Evolutionary conservation across 2,797 vertebrate species (phyloP).

Genomic region (Micrastur ruficollis): DNA sequence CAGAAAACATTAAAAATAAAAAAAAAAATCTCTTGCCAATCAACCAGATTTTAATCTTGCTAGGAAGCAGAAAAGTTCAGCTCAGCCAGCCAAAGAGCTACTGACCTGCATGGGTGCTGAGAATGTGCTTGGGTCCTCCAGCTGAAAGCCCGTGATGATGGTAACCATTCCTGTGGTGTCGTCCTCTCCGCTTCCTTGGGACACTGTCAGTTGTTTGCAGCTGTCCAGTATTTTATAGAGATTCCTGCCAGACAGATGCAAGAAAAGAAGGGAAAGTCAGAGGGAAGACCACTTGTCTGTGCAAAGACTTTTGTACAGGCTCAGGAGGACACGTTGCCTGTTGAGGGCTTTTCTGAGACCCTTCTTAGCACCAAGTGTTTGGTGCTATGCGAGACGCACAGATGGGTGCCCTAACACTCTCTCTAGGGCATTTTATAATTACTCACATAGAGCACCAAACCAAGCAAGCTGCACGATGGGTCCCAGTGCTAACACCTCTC

Average conservation of each 20-base stretch:
- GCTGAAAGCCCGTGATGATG: slow-evolving; percentile 85
- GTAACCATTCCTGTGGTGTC: slow-evolving; percentile 96
- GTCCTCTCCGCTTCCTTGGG: slow-evolving; percentile 89
- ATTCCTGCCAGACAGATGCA: slow-evolving; percentile 76
- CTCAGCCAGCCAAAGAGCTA: not conserved
- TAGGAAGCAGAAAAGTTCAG: not conserved
- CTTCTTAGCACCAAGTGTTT: not conserved
- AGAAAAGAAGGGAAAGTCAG: not conserved
- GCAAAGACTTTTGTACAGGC: accelerated
- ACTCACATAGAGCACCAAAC: not conserved
- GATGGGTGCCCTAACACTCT: accelerated
- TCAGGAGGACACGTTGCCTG: not conserved
- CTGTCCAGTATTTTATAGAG: slow-evolving; percentile 97
- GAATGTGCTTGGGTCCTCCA: slow-evolving; percentile 78
- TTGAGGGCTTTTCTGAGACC: not conserved
- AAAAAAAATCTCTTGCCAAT: not conserved
- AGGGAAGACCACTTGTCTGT: not conserved
- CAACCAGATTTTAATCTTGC: not conserved
- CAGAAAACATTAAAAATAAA: not conserved
- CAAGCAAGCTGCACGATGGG: not conserved
- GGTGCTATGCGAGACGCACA: accelerated
- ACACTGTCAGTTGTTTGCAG: slow-evolving; percentile 90
- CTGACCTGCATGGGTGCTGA: slow-evolving; percentile 91
- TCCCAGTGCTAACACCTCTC: not conserved
- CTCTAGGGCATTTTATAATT: not conserved